Conservation (phyloP, 2,113 vertebrate genomes). For the Laticauda laticaudata region DNA sequence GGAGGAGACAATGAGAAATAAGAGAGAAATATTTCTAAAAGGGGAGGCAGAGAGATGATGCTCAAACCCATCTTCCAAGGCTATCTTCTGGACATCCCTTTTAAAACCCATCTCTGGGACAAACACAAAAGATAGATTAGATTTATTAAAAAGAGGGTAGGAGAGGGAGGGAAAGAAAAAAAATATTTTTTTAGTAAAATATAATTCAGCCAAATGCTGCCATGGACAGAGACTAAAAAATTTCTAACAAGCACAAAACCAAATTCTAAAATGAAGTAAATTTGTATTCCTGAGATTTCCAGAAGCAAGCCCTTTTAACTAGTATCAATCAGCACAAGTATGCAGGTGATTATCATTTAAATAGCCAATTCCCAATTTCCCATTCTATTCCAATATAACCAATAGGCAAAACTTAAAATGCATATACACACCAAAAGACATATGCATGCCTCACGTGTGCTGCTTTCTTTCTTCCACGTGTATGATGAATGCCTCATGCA, state of each 20-base stretch:
- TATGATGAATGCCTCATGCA: background rate
- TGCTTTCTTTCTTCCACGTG: background rate
- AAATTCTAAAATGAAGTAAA: background rate
- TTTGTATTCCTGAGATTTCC: background rate
- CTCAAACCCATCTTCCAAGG: background rate
- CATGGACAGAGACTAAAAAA: background rate
- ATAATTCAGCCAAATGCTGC: background rate
- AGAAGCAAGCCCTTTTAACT: background rate
- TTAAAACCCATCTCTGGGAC: background rate
- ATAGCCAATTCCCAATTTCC: background rate
- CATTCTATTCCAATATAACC: background rate
- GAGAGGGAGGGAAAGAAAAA: background rate
- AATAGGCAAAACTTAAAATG: background rate
- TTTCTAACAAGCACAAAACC: background rate
- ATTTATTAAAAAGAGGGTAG: background rate
- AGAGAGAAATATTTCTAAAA: constrained; percentile 1
- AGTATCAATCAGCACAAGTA: background rate
- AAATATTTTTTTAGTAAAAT: background rate
- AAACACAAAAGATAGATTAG: background rate
- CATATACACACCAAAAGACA: background rate
- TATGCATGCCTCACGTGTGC: no score
- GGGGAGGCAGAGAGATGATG: background rate
- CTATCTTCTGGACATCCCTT: background rate
- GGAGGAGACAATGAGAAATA: background rate
- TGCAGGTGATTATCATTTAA: background rate